Evolutionary conservation across 2,888 invertebrate genomes (phyloP).

Genomic region (Melieria picta): DNA sequence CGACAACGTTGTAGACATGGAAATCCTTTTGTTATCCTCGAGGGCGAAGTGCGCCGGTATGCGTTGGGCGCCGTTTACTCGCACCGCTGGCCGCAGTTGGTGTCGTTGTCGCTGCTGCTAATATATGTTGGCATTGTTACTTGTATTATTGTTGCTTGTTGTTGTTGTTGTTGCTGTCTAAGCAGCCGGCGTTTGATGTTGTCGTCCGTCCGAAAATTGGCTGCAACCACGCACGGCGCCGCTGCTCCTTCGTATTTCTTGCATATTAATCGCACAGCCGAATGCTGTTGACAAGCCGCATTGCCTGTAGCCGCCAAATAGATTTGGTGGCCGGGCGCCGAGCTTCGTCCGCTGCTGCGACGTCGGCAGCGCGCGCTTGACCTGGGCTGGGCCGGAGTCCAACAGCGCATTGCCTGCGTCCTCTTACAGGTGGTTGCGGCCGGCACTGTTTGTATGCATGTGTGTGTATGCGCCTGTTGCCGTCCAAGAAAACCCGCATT

Average conservation of each 20-base stretch:
- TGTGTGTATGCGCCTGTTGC: conserved; percentile 40
- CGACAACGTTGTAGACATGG: conserved; percentile 28
- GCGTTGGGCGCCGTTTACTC: conserved; percentile 3
- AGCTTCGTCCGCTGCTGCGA: background rate
- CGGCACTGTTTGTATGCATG: background rate
- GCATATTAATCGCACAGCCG: background rate
- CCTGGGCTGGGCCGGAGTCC: background rate
- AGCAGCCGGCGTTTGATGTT: background rate
- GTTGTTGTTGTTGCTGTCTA: background rate
- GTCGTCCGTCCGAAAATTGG: too few relatives aligned
- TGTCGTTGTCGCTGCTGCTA: background rate
- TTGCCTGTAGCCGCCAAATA: background rate
- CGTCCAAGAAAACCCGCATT: conserved; percentile 23
- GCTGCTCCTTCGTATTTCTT: background rate
- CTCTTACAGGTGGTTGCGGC: conserved; percentile 42
- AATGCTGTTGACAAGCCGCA: conserved; percentile 16
- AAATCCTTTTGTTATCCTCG: conserved; percentile 40
- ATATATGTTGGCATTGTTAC: background rate
- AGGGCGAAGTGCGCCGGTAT: conserved; percentile 25
- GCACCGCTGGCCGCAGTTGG: conserved; percentile 9
- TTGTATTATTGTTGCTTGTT: background rate
- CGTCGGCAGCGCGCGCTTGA: background rate
- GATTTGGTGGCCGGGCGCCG: background rate
- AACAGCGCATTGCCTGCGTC: conserved; percentile 4
- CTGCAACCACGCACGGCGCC: background rate